phyloP scores from a whole-genome alignment of 2,888 invertebrate genomes.

The Heliconius ismenius region DNA sequence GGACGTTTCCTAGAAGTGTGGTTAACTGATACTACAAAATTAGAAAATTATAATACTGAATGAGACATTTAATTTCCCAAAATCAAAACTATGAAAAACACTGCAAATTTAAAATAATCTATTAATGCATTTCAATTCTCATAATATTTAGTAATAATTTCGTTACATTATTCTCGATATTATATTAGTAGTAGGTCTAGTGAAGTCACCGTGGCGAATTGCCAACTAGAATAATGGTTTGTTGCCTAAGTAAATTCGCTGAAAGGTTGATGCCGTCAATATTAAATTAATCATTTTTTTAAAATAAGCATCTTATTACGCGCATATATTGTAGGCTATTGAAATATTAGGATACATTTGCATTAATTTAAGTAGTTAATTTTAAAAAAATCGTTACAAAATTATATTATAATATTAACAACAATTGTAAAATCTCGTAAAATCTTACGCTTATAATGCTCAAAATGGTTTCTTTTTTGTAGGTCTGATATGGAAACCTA shows the following conservation, averaged over 20 bases:
- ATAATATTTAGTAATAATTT: background rate
- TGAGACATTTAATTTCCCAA: background rate
- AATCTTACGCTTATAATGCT: too few species aligned
- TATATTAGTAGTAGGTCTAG: slow-evolving; percentile 7
- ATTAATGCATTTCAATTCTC: background rate
- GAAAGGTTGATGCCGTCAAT: slow-evolving; percentile 13
- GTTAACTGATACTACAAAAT: background rate
- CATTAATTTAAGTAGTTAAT: too few species aligned
- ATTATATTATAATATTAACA: too few species aligned
- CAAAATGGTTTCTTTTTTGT: too few species aligned
- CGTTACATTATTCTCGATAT: background rate
- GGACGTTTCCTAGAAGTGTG: too few species aligned
- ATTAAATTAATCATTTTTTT: background rate
- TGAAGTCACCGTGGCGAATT: slow-evolving; percentile 22
- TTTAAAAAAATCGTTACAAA: too few species aligned
- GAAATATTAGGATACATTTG: too few species aligned
- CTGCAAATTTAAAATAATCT: background rate
- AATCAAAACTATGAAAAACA: background rate
- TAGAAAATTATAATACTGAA: background rate
- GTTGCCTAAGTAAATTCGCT: slow-evolving; percentile 19
- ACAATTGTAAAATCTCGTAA: too few species aligned
- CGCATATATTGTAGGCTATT: background rate
- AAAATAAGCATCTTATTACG: background rate
- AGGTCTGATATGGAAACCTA: too few species aligned
- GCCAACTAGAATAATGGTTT: slow-evolving; percentile 26